Evolutionary conservation across 1,140 invertebrate genomes (phyloP), one percentile per base, ranked within the genome.

Genomic region (Drosophila melanica): DNA sequence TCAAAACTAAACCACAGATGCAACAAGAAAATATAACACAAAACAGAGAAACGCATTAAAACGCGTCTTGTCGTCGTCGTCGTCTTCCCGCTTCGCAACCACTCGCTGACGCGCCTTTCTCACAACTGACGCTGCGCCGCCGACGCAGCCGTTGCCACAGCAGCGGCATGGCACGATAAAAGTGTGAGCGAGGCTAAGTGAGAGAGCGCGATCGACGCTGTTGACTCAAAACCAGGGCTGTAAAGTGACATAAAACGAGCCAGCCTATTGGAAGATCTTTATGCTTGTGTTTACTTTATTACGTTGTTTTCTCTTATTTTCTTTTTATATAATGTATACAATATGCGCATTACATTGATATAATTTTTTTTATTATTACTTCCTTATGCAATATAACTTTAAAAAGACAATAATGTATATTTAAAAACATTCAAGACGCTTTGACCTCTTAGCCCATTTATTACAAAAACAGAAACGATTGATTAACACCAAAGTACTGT

Each of bases 81-180:
- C 55, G 57, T 51, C 54, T 72, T 73, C 55, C 70, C 70, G 70
- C 65, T 73, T 73, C 48, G 42, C 51, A 64, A 44, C 72, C 59
- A 57, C 45, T 64, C 72, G 41, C 59, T 70, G 41, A 70, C 72
- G 67, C 67, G 67, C 45, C 69, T 71, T 62, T 75, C 67, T 55
- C 45, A 58, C 72, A 75, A 75, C 67, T 75, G 72, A 75, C 63
- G 71, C 65, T 39, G 50, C 30, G 30, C 39, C 69, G 57, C 65
- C 66, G 71, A 63, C 65, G 72, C 66, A 59, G 62, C 23, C 68
- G 68, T 57, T 71, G 27, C 58, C 20, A 66, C 45, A 67, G 35
- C 68, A 58, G 63, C 63, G 47, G 20, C 66, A 62, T 48, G 39
- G n/a, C 37, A 69, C 44, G 71, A 70, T 63, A 59, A 74, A 69